phyloP scores from a whole-genome alignment of 64 coral and sea anemone species.

The Porites lutea region DNA sequence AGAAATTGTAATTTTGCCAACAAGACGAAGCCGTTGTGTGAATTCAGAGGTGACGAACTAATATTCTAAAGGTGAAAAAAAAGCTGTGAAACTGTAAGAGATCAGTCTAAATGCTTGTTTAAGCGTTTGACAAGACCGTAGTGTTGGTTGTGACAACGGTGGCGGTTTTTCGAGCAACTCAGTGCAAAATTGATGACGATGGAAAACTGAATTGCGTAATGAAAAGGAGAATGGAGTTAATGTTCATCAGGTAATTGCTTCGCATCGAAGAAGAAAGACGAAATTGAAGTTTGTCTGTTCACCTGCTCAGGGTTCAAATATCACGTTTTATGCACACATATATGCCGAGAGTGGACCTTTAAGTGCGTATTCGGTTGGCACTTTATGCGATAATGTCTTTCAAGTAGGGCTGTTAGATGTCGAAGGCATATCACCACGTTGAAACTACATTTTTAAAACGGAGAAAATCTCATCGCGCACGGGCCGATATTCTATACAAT shows the following conservation, averaged over 20 bases:
- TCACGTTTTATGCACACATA: not conserved
- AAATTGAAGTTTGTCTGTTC: conserved; percentile 13
- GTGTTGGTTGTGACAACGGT: not conserved
- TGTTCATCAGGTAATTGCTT: not conserved
- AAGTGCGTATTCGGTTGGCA: not conserved
- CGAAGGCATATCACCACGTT: too few species aligned
- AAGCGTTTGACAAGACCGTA: not conserved
- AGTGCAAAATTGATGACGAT: too few species aligned
- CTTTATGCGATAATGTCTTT: not conserved
- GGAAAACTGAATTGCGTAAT: not conserved
- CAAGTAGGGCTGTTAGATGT: not conserved
- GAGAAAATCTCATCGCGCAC: too few species aligned
- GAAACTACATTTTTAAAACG: too few species aligned
- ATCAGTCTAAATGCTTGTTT: too few species aligned
- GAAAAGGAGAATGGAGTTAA: not conserved
- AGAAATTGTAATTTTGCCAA: conserved; percentile 9
- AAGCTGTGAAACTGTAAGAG: not conserved
- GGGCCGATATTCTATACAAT: too few species aligned
- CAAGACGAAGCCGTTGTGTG: not conserved
- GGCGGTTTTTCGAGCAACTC: not conserved
- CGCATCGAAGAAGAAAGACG: not conserved
- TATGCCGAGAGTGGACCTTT: not conserved
- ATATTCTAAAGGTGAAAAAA: not conserved
- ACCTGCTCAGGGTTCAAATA: conserved; percentile 13
- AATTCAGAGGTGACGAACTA: not conserved